Evolutionary conservation across 2,888 invertebrate species (phyloP), one percentile per base, ranked within the genome.

Genomic region (Petrolisthes cinctipes): DNA sequence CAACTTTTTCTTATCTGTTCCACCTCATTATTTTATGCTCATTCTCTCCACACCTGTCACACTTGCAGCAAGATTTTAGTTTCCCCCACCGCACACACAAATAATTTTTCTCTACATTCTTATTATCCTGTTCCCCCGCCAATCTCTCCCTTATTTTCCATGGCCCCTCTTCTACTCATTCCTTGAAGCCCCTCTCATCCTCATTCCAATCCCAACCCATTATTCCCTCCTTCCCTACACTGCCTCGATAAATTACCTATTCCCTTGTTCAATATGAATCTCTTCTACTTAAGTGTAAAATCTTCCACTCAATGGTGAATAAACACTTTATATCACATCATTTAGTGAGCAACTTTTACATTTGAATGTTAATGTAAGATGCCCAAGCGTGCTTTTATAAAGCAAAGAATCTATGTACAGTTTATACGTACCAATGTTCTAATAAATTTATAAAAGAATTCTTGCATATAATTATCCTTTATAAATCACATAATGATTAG

Each of bases 351-450:
- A 11, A 80, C 71, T 81, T 73, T 57, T 81, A 86, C 86, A 81
- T 80, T 57, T 86, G 86, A 57, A 86, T 81, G 61, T 81, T 86
- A 81, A 56, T 84, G 66, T 85, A 86, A 86, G 81, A 73, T 81
- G 20, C 53, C 61, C 81, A 80, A 68, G 81, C 75, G 83, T 86
- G 86, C 81, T 86, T 86, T 86, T 86, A 86, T 86, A 86, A 86
- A 86, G 81, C 86, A 86, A 82, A 83, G 73, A 86, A 81, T 66
- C 78, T 86, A 86, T 86, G 86, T 86, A 86, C 86, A 86, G 86
- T 86, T 86, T 86, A 86, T 86, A 86, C 86, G 81, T 56, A 81
- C 80, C 81, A 86, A 83, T 86, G 81, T 81, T 86, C 80, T 81
- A 81, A 86, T 86, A 86, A 86, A 86, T 83, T 57, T 57, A 23